These are phyloP conservation scores for Erebia ligea DNA, from an alignment of 2,888 invertebrate species.

Conservation along the genomic window DNA sequence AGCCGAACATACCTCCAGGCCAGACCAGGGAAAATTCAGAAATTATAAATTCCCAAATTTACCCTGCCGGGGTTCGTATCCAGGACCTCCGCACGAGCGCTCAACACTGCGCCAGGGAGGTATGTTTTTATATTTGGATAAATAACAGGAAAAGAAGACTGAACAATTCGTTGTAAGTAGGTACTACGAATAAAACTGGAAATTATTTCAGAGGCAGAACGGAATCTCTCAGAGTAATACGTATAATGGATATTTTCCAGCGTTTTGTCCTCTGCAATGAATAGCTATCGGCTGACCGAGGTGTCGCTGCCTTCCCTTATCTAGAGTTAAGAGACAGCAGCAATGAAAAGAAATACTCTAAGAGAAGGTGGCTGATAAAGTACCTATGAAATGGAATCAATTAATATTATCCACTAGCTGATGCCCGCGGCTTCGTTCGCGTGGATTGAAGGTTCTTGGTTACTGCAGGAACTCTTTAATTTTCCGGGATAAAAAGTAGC, in stretches of 20 bases:
- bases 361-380: background rate
- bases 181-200: background rate
- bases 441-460: too few relatives aligned
- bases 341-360: constrained; percentile 8
- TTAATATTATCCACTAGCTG: too few relatives aligned
- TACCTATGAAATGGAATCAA: too few relatives aligned
- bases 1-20: too few relatives aligned
- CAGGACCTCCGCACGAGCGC: too few relatives aligned
- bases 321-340: background rate
- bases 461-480: too few relatives aligned
- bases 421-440: too few relatives aligned
- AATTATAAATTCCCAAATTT: too few relatives aligned
- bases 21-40: too few relatives aligned
- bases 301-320: constrained; percentile 5
- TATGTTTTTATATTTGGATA: background rate
- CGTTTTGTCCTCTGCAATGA: background rate
- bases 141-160: background rate
- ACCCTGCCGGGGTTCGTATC: too few relatives aligned
- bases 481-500: too few relatives aligned
- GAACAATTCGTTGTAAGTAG: background rate
- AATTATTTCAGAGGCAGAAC: constrained; percentile 1
- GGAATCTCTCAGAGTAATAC: background rate
- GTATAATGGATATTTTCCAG: constrained; percentile 10
- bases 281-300: constrained; percentile 9
- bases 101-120: too few relatives aligned